phyloP scores from a whole-genome alignment of 2,888 invertebrate species.

The Xestia rhomboidea region DNA sequence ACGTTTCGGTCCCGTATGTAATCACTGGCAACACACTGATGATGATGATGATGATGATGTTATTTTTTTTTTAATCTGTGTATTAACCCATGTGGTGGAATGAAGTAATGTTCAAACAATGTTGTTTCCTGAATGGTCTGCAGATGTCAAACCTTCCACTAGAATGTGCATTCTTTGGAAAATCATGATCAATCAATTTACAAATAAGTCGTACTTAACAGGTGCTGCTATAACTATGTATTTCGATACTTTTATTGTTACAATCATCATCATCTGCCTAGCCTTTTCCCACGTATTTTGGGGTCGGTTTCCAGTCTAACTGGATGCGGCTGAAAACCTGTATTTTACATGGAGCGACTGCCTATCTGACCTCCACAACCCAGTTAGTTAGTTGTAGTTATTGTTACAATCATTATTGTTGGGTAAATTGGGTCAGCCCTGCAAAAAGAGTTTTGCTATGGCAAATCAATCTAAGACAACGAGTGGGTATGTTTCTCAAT shows the following conservation, averaged over 20 bases:
- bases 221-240: neutral
- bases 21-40: no score
- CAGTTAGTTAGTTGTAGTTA: no score
- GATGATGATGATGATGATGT: no score
- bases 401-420: neutral
- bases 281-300: no score
- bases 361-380: no score
- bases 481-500: neutral
- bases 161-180: neutral
- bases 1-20: no score
- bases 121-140: neutral
- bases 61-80: no score
- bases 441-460: neutral
- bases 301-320: no score
- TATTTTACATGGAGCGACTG: no score
- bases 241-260: neutral
- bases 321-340: no score
- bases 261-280: no score
- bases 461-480: neutral
- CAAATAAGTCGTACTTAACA: neutral
- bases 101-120: neutral
- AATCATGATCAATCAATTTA: neutral
- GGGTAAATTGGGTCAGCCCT: neutral
- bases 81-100: neutral
- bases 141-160: neutral